Conservation (phyloP, 2,797 vertebrate species). For the Setipinna tenuifilis region DNA sequence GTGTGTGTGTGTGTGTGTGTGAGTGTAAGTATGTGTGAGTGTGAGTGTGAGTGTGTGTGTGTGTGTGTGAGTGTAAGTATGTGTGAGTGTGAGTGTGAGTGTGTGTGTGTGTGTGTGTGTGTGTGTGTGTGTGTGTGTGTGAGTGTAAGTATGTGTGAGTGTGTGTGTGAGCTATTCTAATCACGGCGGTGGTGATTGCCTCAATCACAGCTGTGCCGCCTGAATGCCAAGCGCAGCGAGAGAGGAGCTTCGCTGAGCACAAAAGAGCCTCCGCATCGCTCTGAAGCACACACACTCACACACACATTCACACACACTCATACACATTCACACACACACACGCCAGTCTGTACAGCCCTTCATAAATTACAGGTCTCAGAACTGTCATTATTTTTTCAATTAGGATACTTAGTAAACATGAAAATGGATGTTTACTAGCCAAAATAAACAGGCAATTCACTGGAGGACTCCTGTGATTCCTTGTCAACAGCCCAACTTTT, state of each 20-base stretch:
- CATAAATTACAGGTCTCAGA: neutral
- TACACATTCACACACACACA: no score
- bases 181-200: neutral
- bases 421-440: neutral
- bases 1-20: neutral
- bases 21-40: no score
- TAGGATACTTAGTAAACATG: neutral
- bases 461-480: neutral
- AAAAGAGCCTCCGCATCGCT: neutral
- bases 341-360: no score
- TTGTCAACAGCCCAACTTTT: neutral
- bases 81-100: no score
- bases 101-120: no score
- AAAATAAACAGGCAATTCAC: neutral
- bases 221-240: neutral
- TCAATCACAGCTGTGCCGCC: neutral
- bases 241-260: neutral
- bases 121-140: no score
- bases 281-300: neutral
- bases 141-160: neutral
- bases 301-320: no score
- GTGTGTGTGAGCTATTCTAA: neutral
- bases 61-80: no score
- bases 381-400: constrained; percentile 9
- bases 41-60: no score